Evolutionary conservation across 2,113 vertebrate species (phyloP).

Genomic region (Beaufortia kweichowensis): DNA sequence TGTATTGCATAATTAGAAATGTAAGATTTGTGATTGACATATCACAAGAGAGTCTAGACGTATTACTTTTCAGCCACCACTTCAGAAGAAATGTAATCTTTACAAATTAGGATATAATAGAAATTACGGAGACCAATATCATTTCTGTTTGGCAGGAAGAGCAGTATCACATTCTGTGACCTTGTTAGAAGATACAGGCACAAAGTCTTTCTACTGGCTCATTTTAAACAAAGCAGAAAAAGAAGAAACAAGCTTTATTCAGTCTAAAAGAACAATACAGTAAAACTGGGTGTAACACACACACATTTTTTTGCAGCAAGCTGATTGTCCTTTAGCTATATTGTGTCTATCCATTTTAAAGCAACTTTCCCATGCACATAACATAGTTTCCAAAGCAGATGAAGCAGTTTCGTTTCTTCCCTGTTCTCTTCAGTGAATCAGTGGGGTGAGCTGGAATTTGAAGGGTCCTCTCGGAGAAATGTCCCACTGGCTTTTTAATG

Average conservation of each 20-base stretch:
- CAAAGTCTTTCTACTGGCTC: neutral
- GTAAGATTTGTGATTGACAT: neutral
- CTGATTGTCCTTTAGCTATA: neutral
- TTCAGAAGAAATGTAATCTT: constrained; percentile 10
- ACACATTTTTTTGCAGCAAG: neutral
- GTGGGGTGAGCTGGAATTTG: constrained; percentile 37
- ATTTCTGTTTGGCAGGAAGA: constrained; percentile 12
- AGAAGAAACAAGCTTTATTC: neutral
- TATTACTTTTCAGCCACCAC: constrained; percentile 20
- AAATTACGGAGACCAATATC: constrained; percentile 17
- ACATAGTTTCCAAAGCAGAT: neutral
- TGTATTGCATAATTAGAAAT: neutral
- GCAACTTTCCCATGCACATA: constrained; percentile 21
- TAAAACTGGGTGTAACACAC: constrained; percentile 16
- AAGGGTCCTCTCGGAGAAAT: constrained; percentile 40
- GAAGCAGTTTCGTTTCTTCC: neutral
- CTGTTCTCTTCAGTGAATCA: constrained; percentile 1
- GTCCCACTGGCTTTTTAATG: constrained; percentile 39
- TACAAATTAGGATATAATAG: constrained; percentile 1
- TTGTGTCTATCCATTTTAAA: neutral
- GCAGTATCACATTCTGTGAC: constrained; percentile 29
- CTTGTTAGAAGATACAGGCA: constrained; percentile 31
- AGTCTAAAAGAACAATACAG: constrained; percentile 20
- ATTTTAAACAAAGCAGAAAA: constrained; percentile 24
- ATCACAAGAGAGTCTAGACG: neutral